phyloP scores from a whole-genome alignment of 2,797 vertebrate genomes.

The Macroramphosus scolopax region DNA sequence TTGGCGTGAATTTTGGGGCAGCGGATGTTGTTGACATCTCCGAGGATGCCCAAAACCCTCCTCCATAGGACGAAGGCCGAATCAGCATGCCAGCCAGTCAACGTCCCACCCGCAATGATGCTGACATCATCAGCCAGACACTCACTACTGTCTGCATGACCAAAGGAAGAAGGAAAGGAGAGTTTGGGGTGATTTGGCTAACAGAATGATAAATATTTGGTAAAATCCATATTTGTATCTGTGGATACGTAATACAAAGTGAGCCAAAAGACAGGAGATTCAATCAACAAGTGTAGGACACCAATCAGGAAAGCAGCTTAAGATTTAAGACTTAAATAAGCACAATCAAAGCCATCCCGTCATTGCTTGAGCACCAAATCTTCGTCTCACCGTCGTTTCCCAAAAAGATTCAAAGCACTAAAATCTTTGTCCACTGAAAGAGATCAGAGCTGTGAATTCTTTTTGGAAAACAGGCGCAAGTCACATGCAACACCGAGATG shows the following conservation, averaged over 20 bases:
- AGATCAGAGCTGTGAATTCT: slow-evolving; percentile 18
- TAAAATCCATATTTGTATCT: neutral
- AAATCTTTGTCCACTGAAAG: slow-evolving; percentile 9
- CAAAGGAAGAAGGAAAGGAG: slow-evolving; percentile 8
- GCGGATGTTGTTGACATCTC: slow-evolving; percentile 93
- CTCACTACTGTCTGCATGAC: slow-evolving; percentile 88
- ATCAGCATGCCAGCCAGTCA: slow-evolving; percentile 94
- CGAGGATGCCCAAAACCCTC: slow-evolving; percentile 93
- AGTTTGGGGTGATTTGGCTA: too few relatives aligned
- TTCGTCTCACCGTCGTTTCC: slow-evolving; percentile 16
- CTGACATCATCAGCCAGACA: slow-evolving; percentile 93
- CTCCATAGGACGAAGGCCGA: slow-evolving; percentile 96
- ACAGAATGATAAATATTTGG: neutral
- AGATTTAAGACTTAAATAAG: neutral
- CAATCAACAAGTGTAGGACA: slow-evolving; percentile 49
- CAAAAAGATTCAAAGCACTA: slow-evolving; percentile 28
- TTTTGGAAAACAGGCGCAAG: slow-evolving; percentile 43
- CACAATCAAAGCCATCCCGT: slow-evolving; percentile 10
- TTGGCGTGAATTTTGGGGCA: slow-evolving; percentile 93
- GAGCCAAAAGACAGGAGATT: slow-evolving; percentile 18
- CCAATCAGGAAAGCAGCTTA: neutral
- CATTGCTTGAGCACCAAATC: slow-evolving; percentile 51
- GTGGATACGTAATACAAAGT: slow-evolving; percentile 8
- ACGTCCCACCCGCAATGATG: slow-evolving; percentile 94
- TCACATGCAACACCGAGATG: slow-evolving; percentile 45